Conservation (phyloP, 1,140 invertebrate genomes). For the Drosophila fuyamai region DNA sequence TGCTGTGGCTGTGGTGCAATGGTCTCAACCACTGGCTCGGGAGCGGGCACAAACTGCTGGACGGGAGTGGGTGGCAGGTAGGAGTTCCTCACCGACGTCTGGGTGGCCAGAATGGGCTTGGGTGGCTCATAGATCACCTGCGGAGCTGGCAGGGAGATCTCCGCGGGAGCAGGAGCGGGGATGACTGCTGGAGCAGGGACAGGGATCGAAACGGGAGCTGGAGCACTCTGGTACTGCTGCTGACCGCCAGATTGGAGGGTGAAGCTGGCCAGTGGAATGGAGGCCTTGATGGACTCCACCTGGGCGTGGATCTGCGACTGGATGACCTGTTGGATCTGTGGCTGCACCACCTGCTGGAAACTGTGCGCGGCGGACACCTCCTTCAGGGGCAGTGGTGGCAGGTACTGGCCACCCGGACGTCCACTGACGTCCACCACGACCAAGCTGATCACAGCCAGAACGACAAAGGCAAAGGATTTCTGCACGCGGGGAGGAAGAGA, state of each 20-base stretch:
- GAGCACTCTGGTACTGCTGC: conserved; percentile 12
- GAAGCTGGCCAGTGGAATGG: conserved; percentile 63
- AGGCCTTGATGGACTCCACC: conserved; percentile 64
- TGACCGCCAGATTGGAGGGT: conserved; percentile 51
- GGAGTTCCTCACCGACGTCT: conserved; percentile 40
- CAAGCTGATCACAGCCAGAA: conserved; percentile 43
- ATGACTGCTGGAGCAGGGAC: conserved; percentile 1
- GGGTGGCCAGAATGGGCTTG: conserved; percentile 41
- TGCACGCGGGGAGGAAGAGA: conserved; percentile 3
- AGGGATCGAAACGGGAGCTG: not conserved
- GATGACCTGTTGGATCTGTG: conserved; percentile 25
- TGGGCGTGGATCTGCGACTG: conserved; percentile 36
- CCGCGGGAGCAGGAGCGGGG: not conserved
- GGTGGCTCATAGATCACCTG: conserved; percentile 55
- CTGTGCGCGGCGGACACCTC: conserved; percentile 30
- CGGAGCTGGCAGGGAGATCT: conserved; percentile 7
- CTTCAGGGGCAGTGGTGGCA: conserved; percentile 56
- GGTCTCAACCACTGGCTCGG: conserved; percentile 22
- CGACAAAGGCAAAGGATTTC: conserved; percentile 53
- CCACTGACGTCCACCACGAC: conserved; percentile 19
- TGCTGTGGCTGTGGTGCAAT: conserved; percentile 30
- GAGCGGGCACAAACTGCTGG: conserved; percentile 50
- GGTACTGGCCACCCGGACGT: conserved; percentile 47
- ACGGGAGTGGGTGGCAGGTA: conserved; percentile 52
- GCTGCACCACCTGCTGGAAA: conserved; percentile 40